These are phyloP conservation scores for Apomyelois bistriatella DNA, from an alignment of 2,888 invertebrate genomes.

Conservation along the genomic window DNA sequence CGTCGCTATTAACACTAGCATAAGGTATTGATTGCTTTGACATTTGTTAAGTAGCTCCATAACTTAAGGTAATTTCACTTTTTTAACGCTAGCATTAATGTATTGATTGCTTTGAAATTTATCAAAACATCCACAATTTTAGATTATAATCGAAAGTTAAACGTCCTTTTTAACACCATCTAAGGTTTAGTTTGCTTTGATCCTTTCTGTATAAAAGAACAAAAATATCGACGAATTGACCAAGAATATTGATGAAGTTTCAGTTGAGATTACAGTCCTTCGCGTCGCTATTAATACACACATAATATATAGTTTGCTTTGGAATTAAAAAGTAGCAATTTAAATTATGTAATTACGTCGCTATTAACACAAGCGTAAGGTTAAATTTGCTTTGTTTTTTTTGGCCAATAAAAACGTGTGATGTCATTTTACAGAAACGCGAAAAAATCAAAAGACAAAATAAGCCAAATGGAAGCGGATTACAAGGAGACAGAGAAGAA, in stretches of 20 bases:
- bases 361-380: slow-evolving; percentile 81
- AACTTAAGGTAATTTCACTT: too few species aligned
- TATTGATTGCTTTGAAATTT: too few species aligned
- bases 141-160: too few species aligned
- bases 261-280: slow-evolving; percentile 83
- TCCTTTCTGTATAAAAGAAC: too few species aligned
- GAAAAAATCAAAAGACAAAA: slow-evolving; percentile 87
- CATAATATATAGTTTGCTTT: slow-evolving; percentile 40
- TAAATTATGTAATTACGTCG: too few species aligned
- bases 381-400: slow-evolving; percentile 21
- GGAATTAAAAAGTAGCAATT: too few species aligned
- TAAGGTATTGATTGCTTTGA: too few species aligned
- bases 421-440: slow-evolving; percentile 79
- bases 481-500: slow-evolving; percentile 84
- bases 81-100: too few species aligned
- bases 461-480: slow-evolving; percentile 86
- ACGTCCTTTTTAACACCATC: slow-evolving; percentile 84
- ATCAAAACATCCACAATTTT: too few species aligned
- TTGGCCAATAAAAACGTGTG: too few species aligned
- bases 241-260: slow-evolving; percentile 86
- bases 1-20: too few species aligned
- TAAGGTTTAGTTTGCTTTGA: slow-evolving; percentile 39
- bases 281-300: slow-evolving; percentile 85
- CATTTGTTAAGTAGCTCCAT: too few species aligned
- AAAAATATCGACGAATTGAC: slow-evolving; percentile 84